A percentile compares a stretch with the other conserved stretches of the same genome.
These are phyloP conservation scores for Catalaphyllia jardinei DNA, from an alignment of 64 coral and sea anemone species.

Conservation along the genomic window DNA sequence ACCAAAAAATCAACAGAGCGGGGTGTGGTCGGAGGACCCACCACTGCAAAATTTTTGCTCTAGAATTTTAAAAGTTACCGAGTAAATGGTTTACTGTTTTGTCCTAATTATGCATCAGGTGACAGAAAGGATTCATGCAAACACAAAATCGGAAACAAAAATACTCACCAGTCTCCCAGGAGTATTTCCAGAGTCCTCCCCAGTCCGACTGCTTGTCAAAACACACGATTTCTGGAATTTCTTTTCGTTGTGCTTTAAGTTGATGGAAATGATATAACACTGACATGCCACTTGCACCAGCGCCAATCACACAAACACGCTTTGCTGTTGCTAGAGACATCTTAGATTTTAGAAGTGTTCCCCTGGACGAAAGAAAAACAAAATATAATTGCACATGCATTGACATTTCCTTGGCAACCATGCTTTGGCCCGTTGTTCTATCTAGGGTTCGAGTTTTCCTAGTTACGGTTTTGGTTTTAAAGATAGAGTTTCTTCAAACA, in stretches of 20 bases:
- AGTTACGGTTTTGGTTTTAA: too few species aligned
- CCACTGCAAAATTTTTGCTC: too few species aligned
- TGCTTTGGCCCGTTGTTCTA: too few species aligned
- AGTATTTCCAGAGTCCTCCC: slow-evolving; percentile 58
- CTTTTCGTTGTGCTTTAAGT: slow-evolving; percentile 40
- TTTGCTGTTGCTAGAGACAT: slow-evolving; percentile 33
- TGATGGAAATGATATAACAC: slow-evolving; percentile 44
- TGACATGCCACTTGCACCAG: slow-evolving; percentile 65
- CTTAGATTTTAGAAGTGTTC: not conserved
- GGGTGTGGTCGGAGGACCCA: too few species aligned
- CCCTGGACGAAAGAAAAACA: too few species aligned
- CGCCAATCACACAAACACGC: slow-evolving; percentile 56
- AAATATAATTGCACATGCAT: too few species aligned
- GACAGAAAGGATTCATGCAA: too few species aligned
- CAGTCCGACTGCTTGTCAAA: slow-evolving; percentile 53
- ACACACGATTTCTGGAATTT: slow-evolving; percentile 52
- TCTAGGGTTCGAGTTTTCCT: too few species aligned
- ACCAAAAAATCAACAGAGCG: too few species aligned
- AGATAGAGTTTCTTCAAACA: too few species aligned
- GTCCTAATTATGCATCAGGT: not conserved
- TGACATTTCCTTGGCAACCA: too few species aligned
- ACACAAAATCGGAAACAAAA: not conserved
- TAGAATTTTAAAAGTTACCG: not conserved
- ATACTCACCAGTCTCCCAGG: slow-evolving; percentile 46
- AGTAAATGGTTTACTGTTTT: not conserved